A percentile compares a stretch with the other conserved stretches of the same genome.
These are phyloP conservation scores for Lepidurus couesii DNA, from an alignment of 1,140 invertebrate species.

Conservation along the genomic window DNA sequence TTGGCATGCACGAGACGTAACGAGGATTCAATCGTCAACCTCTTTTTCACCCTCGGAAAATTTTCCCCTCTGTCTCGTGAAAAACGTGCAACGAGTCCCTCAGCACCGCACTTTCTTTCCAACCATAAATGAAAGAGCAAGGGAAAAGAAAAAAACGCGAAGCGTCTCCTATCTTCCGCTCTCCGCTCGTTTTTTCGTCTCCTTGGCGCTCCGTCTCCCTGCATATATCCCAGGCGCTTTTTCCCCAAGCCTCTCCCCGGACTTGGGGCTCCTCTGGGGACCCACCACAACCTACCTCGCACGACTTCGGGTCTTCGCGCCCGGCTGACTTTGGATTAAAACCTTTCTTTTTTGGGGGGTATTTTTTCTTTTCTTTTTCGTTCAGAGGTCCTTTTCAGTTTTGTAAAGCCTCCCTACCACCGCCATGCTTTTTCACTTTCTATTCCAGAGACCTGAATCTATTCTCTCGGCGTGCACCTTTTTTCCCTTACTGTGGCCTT, in stretches of 20 bases:
- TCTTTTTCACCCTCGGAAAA: slow-evolving; percentile 7
- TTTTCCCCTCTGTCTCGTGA: slow-evolving; percentile 18
- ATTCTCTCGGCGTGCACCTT: slow-evolving; percentile 9
- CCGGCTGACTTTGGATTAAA: slow-evolving; percentile 17
- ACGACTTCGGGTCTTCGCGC: slow-evolving; percentile 16
- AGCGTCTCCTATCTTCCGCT: neutral
- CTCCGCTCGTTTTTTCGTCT: neutral
- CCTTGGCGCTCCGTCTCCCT: neutral
- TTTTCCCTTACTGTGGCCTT: neutral
- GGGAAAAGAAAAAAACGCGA: neutral
- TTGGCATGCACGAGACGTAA: slow-evolving; percentile 18
- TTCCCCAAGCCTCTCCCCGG: neutral
- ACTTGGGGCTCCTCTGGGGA: neutral
- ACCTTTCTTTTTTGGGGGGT: neutral
- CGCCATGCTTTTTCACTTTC: slow-evolving; percentile 15
- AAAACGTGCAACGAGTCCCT: slow-evolving; percentile 8
- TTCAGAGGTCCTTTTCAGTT: slow-evolving; percentile 1
- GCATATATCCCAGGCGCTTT: neutral
- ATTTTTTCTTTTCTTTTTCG: neutral
- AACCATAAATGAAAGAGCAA: slow-evolving; percentile 11
- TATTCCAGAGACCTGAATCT: neutral
- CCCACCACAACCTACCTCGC: slow-evolving; percentile 20
- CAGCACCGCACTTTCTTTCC: slow-evolving; percentile 5
- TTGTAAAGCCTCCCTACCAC: neutral
- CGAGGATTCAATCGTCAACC: slow-evolving; percentile 21